Base-by-base conservation (phyloP, 2,113 vertebrate species). In the Festucalex cinctus region DNA sequence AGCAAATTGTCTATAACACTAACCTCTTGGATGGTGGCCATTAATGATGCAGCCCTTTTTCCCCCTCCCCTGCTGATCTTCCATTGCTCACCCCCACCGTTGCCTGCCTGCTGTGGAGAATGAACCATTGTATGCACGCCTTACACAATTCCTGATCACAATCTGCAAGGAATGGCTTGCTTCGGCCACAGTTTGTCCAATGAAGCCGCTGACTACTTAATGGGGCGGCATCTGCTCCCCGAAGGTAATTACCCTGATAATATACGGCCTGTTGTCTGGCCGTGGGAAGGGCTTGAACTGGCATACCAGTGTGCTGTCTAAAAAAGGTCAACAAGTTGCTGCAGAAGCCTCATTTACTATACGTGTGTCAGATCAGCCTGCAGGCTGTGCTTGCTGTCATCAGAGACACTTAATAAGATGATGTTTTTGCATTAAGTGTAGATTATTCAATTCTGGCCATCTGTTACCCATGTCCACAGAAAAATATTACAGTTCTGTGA, bases 241-340 rank as follows among this genome's bases (percentile, higher is more conserved):
- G 24, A 59, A 83, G 79, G 79, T 86, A 83, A 88, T 86, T 86
- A 72, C 73, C 80, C 82, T 44, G 78, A 78, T 88, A 81, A 87
- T 86, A 83, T 80, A 87, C 64, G 85, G 76, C 76, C 77, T 76
- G 76, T 79, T 84, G 80, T 71, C 80, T 65, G 70, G 65, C 73
- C n/a, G 68, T 83, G 83, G 71, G 80, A 82, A 85, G 76, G 74
- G 68, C 79, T 46, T 77, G 63, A 64, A 39, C 61, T 59, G 56
- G 66, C 80, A 81, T 85, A 80, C 76, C 81, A 65, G 66, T 14
- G 32, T 61, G 46, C 43, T 48, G 75, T 74, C 66, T 67, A 14
- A 80, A 73, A 60, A 79, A 80, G 83, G 79, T 84, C 80, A 83
- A 76, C 76, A 85, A 84, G 85, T 79, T 57, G 32, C 48, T 75